These are phyloP conservation scores for Acleris emargana DNA, from an alignment of 2,888 invertebrate genomes.

Conservation along the genomic window DNA sequence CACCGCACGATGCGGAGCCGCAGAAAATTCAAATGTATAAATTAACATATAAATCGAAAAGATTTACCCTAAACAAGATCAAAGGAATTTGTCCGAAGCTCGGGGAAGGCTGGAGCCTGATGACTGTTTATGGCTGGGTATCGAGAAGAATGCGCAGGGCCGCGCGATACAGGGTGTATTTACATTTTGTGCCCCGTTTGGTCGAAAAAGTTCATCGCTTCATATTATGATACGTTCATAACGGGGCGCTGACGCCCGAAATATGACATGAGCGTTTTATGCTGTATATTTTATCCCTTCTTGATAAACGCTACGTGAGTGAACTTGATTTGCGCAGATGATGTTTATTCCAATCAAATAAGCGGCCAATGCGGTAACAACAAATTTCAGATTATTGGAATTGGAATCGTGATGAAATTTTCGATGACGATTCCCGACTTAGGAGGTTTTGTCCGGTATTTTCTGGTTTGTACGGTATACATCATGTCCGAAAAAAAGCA, in stretches of 20 bases:
- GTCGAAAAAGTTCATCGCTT: conserved; percentile 51
- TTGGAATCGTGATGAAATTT: conserved; percentile 5
- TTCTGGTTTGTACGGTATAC: not conserved
- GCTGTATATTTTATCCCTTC: conserved; percentile 42
- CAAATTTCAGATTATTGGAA: conserved; percentile 16
- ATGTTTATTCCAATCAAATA: conserved; percentile 38
- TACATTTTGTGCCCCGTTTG: conserved; percentile 59
- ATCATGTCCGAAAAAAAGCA: no score
- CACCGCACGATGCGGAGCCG: conserved; percentile 61
- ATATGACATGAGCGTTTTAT: conserved; percentile 43
- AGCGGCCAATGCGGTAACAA: conserved; percentile 22
- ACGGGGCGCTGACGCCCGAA: conserved; percentile 36
- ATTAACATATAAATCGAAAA: conserved; percentile 83
- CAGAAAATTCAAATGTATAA: conserved; percentile 77
- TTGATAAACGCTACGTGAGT: conserved; percentile 40
- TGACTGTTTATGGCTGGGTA: conserved; percentile 69
- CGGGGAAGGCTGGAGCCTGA: conserved; percentile 59
- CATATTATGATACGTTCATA: conserved; percentile 43
- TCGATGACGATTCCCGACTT: conserved; percentile 9
- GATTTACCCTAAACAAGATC: conserved; percentile 81
- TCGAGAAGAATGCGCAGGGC: conserved; percentile 51
- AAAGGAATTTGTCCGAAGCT: conserved; percentile 78
- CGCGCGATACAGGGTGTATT: conserved; percentile 55
- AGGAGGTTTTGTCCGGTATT: not conserved
- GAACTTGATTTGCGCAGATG: conserved; percentile 38